Percentiles rank a stretch among this genome's conserved stretches.
Conservation (phyloP, 2,113 vertebrate species). For the Notothenia coriiceps region DNA sequence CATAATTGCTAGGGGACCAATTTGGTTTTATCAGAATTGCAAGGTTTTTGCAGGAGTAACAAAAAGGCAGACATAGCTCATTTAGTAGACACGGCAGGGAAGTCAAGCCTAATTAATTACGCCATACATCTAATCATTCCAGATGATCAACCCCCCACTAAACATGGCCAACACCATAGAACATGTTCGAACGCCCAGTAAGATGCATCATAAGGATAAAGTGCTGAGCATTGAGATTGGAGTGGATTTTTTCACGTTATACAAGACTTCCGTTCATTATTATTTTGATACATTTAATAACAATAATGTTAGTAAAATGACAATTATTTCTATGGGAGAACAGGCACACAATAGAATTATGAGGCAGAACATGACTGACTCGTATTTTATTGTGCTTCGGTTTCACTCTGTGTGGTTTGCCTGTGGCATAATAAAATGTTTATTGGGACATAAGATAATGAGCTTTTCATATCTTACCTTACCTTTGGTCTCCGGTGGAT, state of each 20-base stretch:
- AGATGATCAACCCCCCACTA: slow-evolving; percentile 59
- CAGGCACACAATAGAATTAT: not conserved
- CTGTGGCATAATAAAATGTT: slow-evolving; percentile 61
- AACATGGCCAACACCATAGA: slow-evolving; percentile 56
- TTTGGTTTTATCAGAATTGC: slow-evolving; percentile 50
- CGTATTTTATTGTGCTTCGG: slow-evolving; percentile 17
- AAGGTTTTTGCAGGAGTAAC: slow-evolving; percentile 43
- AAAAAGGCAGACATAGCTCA: slow-evolving; percentile 62
- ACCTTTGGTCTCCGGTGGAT: slow-evolving; percentile 83
- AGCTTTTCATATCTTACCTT: slow-evolving; percentile 76
- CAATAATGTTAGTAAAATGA: slow-evolving; percentile 23
- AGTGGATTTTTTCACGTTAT: not conserved
- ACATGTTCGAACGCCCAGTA: slow-evolving; percentile 5
- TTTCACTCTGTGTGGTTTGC: slow-evolving; percentile 6
- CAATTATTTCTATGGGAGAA: slow-evolving; percentile 14
- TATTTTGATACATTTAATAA: slow-evolving; percentile 11
- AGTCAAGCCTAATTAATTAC: slow-evolving; percentile 73
- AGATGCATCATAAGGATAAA: slow-evolving; percentile 30
- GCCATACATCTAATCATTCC: slow-evolving; percentile 67
- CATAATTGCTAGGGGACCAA: slow-evolving; percentile 62
- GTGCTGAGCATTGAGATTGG: not conserved
- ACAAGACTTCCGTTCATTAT: not conserved
- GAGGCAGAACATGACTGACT: slow-evolving; percentile 11
- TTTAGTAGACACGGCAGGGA: slow-evolving; percentile 58
- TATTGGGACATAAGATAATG: slow-evolving; percentile 67